Conservation (phyloP, 2,888 invertebrate genomes). For the Pandemis corylana region DNA sequence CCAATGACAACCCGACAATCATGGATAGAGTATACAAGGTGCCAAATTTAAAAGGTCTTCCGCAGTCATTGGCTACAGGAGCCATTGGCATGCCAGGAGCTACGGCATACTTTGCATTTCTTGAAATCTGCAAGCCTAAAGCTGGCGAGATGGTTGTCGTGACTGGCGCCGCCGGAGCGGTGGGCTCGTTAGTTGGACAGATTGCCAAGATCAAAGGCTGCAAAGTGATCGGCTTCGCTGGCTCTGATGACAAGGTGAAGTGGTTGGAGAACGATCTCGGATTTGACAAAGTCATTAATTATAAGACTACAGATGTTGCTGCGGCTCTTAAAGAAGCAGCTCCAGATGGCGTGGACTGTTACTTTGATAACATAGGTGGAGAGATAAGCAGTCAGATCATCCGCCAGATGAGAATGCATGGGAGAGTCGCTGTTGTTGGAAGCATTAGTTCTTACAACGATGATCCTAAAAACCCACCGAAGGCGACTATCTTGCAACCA, state of each 20-base stretch:
- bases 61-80: conserved; percentile 58
- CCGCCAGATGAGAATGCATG: conserved; percentile 49
- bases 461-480: conserved; percentile 47
- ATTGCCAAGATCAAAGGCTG: conserved; percentile 89
- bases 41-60: conserved; percentile 79
- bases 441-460: conserved; percentile 82
- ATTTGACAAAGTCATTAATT: conserved; percentile 90
- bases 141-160: conserved; percentile 86
- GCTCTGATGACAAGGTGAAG: conserved; percentile 88
- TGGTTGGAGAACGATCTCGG: conserved; percentile 87
- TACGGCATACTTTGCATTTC: conserved; percentile 89
- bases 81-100: conserved; percentile 88
- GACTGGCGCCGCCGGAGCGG: conserved; percentile 90
- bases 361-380: conserved; percentile 91
- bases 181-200: conserved; percentile 90
- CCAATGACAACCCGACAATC: conserved; percentile 39
- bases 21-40: conserved; percentile 60
- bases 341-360: conserved; percentile 89
- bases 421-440: conserved; percentile 87
- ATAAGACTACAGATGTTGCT: conserved; percentile 83
- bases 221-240: conserved; percentile 88
- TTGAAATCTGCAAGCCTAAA: conserved; percentile 88
- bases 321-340: too few relatives aligned
- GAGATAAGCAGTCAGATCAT: conserved; percentile 45
- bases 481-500: too few relatives aligned